phyloP scores from a whole-genome alignment of 2,113 vertebrate species.

The Platycercus adscitus region DNA sequence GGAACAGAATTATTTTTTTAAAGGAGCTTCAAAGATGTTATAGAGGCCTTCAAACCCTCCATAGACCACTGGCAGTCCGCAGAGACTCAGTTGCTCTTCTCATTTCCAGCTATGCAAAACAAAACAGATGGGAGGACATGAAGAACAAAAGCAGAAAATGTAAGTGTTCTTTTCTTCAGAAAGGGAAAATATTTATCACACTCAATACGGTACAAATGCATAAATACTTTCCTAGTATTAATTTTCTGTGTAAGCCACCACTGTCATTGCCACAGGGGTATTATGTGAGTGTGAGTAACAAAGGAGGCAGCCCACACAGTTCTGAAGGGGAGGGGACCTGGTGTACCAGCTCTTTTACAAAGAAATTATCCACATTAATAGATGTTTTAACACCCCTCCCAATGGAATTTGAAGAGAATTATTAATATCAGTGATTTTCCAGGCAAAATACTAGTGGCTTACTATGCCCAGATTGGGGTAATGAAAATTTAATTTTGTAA shows the following conservation, averaged over 20 bases:
- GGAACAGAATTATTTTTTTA: conserved; percentile 4
- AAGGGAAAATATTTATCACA: conserved; percentile 51
- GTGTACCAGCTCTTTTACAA: background rate
- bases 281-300: background rate
- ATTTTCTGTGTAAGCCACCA: conserved; percentile 44
- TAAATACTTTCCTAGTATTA: conserved; percentile 58
- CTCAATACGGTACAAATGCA: conserved; percentile 25
- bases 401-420: background rate
- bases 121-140: conserved; percentile 46
- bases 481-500: conserved; percentile 27
- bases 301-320: background rate
- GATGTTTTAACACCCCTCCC: background rate
- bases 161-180: conserved; percentile 61
- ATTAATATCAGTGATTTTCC: conserved; percentile 27
- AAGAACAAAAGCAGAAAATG: conserved; percentile 55
- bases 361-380: background rate
- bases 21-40: conserved; percentile 25
- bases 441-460: background rate
- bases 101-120: conserved; percentile 53
- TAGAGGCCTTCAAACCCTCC: conserved; percentile 29
- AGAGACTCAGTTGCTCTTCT: conserved; percentile 45
- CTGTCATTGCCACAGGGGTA: conserved; percentile 26
- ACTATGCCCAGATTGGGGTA: background rate
- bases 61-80: conserved; percentile 22
- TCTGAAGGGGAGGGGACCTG: background rate